phyloP scores from a whole-genome alignment of 37 sponge, comb jelly and placozoan genomes.

The Bolinopsis microptera region DNA sequence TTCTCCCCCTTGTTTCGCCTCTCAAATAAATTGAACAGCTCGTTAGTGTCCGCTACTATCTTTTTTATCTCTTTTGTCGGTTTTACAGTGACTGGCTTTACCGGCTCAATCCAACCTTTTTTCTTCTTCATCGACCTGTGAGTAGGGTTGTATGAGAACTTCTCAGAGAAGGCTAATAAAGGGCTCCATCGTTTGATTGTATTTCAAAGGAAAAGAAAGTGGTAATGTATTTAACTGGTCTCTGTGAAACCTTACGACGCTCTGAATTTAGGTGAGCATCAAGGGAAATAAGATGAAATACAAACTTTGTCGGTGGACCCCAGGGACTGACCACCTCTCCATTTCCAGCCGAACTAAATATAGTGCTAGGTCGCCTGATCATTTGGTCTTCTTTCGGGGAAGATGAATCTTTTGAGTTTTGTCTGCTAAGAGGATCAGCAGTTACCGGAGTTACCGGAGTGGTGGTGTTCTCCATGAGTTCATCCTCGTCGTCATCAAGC shows the following conservation, averaged over 20 bases:
- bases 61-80: not conserved
- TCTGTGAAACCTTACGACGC: too few relatives aligned
- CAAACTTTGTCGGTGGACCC: conserved; percentile 46
- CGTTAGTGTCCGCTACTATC: not conserved
- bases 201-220: not conserved
- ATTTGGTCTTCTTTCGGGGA: not conserved
- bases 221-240: not conserved
- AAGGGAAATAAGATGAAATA: too few relatives aligned
- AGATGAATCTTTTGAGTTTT: not conserved
- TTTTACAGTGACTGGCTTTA: not conserved
- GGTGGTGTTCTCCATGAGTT: not conserved
- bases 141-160: not conserved
- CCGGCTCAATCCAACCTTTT: conserved; percentile 41
- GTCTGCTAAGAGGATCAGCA: not conserved
- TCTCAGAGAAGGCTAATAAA: not conserved
- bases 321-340: not conserved
- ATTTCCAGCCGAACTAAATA: not conserved
- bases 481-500: not conserved
- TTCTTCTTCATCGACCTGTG: conserved; percentile 43
- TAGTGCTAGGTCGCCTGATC: conserved; percentile 11
- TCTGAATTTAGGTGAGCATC: too few relatives aligned
- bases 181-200: not conserved
- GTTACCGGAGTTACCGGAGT: not conserved
- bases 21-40: conserved; percentile 17
- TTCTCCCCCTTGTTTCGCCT: conserved; percentile 28